phyloP scores from a whole-genome alignment of 2,888 invertebrate genomes.

The Nomada fabriciana region DNA sequence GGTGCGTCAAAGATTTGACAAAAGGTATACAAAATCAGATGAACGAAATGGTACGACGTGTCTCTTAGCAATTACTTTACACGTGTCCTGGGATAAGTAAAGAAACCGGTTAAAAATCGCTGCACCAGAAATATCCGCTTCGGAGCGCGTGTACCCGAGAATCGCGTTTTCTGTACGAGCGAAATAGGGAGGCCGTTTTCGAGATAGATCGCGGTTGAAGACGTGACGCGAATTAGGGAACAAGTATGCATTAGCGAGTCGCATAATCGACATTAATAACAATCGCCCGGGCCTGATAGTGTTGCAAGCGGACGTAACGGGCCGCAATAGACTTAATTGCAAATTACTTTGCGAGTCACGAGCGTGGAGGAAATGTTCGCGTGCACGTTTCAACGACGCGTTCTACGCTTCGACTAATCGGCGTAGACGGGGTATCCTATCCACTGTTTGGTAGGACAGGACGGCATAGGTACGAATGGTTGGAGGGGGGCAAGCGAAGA shows the following conservation, averaged over 20 bases:
- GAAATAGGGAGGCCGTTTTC: constrained; percentile 3
- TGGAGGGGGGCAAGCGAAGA: background rate
- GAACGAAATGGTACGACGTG: no score
- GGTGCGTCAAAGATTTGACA: background rate
- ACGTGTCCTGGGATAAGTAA: no score
- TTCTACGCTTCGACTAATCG: constrained; percentile 18
- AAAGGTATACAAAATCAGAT: no score
- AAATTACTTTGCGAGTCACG: constrained; percentile 52
- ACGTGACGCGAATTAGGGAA: constrained; percentile 12
- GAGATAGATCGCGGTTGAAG: background rate
- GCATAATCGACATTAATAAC: constrained; percentile 44
- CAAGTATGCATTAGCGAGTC: constrained; percentile 25
- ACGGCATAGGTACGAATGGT: background rate
- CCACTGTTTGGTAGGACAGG: background rate
- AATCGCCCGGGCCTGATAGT: constrained; percentile 36
- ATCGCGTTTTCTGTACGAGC: background rate
- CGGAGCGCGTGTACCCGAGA: background rate
- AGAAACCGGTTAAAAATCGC: no score
- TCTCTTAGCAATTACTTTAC: no score
- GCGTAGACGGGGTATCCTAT: background rate
- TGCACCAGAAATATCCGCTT: no score
- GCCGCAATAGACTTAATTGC: constrained; percentile 62
- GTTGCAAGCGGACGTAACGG: constrained; percentile 48
- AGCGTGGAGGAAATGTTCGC: constrained; percentile 33
- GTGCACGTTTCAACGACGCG: constrained; percentile 8